A percentile compares a stretch with the other conserved stretches of the same genome.
Evolutionary conservation across 1,140 invertebrate genomes (phyloP).

Genomic region (Rhagoletis pomonella): DNA sequence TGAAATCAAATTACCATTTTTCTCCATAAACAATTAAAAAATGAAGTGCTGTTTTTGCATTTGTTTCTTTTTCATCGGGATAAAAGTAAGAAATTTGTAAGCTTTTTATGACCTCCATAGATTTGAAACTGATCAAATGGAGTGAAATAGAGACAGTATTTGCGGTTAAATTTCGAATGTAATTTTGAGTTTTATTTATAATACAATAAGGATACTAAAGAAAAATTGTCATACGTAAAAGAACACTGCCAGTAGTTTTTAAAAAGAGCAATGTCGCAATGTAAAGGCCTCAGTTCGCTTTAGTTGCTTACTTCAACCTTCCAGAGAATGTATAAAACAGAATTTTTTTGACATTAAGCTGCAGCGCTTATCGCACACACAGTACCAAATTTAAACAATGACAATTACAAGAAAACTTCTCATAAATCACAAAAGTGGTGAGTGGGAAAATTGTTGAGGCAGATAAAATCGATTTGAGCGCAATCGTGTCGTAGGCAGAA

Average conservation of each 20-base stretch:
- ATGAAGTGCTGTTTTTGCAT: too few relatives aligned
- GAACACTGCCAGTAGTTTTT: neutral
- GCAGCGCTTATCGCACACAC: neutral
- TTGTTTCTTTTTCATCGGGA: too few relatives aligned
- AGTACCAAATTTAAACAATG: neutral
- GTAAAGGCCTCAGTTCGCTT: neutral
- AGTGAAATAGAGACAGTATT: too few relatives aligned
- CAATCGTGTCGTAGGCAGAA: neutral
- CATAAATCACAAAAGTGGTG: conserved; percentile 14
- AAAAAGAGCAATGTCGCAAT: neutral
- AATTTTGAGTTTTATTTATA: too few relatives aligned
- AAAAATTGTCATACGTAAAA: neutral
- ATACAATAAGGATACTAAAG: too few relatives aligned
- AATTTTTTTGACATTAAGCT: conserved; percentile 16
- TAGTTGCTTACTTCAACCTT: neutral
- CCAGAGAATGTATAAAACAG: neutral
- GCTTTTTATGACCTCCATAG: too few relatives aligned
- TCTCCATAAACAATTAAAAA: too few relatives aligned
- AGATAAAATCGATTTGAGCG: neutral
- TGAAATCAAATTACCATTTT: too few relatives aligned
- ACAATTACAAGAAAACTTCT: conserved; percentile 17
- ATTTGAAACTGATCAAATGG: too few relatives aligned
- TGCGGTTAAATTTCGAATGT: too few relatives aligned
- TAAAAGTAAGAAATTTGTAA: too few relatives aligned
- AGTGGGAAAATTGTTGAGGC: neutral